A percentile compares a stretch with the other conserved stretches of the same genome.
Evolutionary conservation across 2,113 vertebrate species (phyloP).

Genomic region (Thamnaconus septentrionalis): DNA sequence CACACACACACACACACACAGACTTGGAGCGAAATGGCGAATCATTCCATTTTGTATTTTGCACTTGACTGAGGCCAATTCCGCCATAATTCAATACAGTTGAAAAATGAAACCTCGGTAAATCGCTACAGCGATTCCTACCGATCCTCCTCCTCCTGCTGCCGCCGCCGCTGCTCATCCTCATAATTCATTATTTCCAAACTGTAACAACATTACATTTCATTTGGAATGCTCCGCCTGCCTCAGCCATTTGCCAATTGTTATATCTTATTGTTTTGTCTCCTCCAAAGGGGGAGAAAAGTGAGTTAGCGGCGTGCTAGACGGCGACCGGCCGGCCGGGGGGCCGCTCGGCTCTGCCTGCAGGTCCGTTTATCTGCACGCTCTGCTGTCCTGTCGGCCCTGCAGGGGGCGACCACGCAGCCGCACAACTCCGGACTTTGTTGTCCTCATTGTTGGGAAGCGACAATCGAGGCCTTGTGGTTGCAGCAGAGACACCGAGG

Average conservation of each 20-base stretch:
- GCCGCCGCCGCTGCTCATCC: conserved; percentile 53
- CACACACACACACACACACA: conserved; percentile 5
- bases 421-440: conserved; percentile 9
- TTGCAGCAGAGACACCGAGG: conserved; percentile 25
- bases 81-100: conserved; percentile 72
- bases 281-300: conserved; percentile 58
- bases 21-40: conserved; percentile 41
- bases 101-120: conserved; percentile 74
- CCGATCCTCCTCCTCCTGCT: conserved; percentile 44
- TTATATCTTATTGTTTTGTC: conserved; percentile 71
- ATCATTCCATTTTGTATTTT: conserved; percentile 70
- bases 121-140: conserved; percentile 73
- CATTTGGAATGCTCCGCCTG: conserved; percentile 72
- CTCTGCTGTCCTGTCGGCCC: conserved; percentile 19
- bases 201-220: conserved; percentile 74
- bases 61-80: conserved; percentile 75
- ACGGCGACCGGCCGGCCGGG: conserved; percentile 47
- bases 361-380: conserved; percentile 24
- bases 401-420: not conserved
- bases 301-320: conserved; percentile 63
- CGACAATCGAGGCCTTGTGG: conserved; percentile 61
- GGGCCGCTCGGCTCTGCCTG: conserved; percentile 17
- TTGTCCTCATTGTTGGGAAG: conserved; percentile 42
- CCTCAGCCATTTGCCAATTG: conserved; percentile 71
- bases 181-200: conserved; percentile 77